These are phyloP conservation scores for Galemys pyrenaicus DNA, from an alignment of 2,113 vertebrate species.

Conservation along the genomic window DNA sequence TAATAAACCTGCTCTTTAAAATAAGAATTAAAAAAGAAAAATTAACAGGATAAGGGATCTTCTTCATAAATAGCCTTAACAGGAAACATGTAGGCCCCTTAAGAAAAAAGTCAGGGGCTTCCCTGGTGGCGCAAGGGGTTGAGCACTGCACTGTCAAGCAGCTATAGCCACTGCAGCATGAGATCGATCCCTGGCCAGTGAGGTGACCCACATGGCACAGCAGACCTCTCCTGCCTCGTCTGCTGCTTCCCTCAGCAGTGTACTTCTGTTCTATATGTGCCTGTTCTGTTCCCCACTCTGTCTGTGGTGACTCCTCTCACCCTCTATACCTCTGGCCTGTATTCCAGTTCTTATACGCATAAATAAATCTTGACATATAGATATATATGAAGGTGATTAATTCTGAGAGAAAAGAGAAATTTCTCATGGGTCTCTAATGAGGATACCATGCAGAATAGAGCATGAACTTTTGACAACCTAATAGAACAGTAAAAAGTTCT, in stretches of 20 bases:
- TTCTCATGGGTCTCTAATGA: not conserved
- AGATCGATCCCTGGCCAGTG: too few relatives aligned
- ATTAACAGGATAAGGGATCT: not conserved
- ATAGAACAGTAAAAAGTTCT: not conserved
- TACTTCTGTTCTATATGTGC: too few relatives aligned
- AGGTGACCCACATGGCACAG: too few relatives aligned
- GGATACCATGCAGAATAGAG: not conserved
- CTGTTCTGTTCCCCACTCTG: too few relatives aligned
- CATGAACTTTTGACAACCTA: not conserved
- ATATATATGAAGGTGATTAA: not conserved
- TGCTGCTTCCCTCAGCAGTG: too few relatives aligned
- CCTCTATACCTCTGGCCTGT: not conserved
- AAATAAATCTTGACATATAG: not conserved
- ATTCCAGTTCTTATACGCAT: slow-evolving; percentile 3
- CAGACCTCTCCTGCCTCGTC: too few relatives aligned
- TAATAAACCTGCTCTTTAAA: too few relatives aligned
- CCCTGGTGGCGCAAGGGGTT: not conserved
- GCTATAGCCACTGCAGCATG: not conserved
- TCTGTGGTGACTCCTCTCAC: too few relatives aligned
- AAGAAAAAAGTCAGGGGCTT: not conserved
- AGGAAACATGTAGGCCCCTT: not conserved
- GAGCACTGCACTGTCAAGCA: not conserved
- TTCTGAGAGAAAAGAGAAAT: slow-evolving; percentile 27
- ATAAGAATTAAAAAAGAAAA: too few relatives aligned
- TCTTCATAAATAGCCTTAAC: slow-evolving; percentile 3